Conservation (phyloP, 2,888 invertebrate species). For the Aphelenchoides bicaudatus region DNA sequence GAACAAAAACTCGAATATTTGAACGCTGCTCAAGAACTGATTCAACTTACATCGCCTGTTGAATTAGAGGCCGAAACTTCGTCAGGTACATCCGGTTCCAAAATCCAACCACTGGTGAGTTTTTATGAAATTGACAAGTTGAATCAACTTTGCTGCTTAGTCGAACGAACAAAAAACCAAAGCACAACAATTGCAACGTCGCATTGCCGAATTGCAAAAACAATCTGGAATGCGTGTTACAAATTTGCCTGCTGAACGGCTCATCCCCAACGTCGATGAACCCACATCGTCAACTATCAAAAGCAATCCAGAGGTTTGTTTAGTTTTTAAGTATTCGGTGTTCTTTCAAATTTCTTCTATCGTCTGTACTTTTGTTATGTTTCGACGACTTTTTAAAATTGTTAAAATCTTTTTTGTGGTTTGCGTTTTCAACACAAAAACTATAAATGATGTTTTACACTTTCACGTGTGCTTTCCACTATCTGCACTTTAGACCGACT, state of each 20-base stretch:
- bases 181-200: not conserved
- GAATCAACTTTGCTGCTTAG: not conserved
- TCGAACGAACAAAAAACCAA: not conserved
- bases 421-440: too few relatives aligned
- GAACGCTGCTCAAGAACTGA: not conserved
- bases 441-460: too few relatives aligned
- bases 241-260: not conserved
- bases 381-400: too few relatives aligned
- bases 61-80: slow-evolving; percentile 7
- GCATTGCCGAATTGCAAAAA: slow-evolving; percentile 5
- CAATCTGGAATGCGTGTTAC: not conserved
- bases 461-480: too few relatives aligned
- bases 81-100: not conserved
- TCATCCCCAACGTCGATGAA: slow-evolving; percentile 4
- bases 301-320: not conserved
- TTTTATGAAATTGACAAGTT: not conserved
- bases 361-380: too few relatives aligned
- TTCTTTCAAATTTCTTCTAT: too few relatives aligned
- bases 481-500: too few relatives aligned
- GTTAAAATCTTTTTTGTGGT: too few relatives aligned
- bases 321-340: too few relatives aligned
- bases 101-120: slow-evolving; percentile 11
- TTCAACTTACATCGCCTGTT: too few relatives aligned
- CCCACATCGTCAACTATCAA: not conserved
- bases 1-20: slow-evolving; percentile 25